Evolutionary conservation across 2,888 invertebrate species (phyloP), one percentile per base, ranked within the genome.

Genomic region (Axea sp.): DNA sequence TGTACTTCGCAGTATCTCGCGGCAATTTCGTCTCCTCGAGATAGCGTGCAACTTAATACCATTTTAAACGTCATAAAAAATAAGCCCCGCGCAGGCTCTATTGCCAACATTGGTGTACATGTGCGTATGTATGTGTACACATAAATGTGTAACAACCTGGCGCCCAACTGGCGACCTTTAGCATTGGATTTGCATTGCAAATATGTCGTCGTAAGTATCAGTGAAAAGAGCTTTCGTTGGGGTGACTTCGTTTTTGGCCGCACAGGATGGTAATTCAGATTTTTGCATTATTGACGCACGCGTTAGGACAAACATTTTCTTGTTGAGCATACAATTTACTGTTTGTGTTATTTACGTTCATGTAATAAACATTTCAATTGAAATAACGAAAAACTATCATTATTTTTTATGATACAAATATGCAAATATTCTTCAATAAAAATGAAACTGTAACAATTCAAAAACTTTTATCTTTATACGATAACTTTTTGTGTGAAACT

Each of bases 41-140:
- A 68, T 64, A 68, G 37, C 57, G 51, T 7, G 64, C 49, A 57
- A 59, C 59, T 68, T 73, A 64, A 73, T 73, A 55, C 28, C 64
- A 45, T 64, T 73, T 68, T 64, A 62, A 68, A 57, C 35, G 57
- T 68, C 73, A 68, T 73, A 68, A 68, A 73, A 73, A 73, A 73
- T 68, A 73, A 68, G 43, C 57, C 60, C 33, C 59, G 17, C 53
- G 31, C 39, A 14, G 39, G 9, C 28, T 22, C 14, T 24, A 31
- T 28, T 28, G n/a, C 22, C 53, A 17, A 47, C n/a, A n/a, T n/a
- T n/a, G n/a, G 19, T 4, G 2, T 19, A 19, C 19, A 19, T 19
- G 4, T 19, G 4, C 2, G 19, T 51, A 15, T 43, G 37, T 55
- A 51, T 37, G 26, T 33, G 14, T 49, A 41, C 41, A 59, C 37